phyloP scores from a whole-genome alignment of 2,797 vertebrate species.

The Lateolabrax maculatus region DNA sequence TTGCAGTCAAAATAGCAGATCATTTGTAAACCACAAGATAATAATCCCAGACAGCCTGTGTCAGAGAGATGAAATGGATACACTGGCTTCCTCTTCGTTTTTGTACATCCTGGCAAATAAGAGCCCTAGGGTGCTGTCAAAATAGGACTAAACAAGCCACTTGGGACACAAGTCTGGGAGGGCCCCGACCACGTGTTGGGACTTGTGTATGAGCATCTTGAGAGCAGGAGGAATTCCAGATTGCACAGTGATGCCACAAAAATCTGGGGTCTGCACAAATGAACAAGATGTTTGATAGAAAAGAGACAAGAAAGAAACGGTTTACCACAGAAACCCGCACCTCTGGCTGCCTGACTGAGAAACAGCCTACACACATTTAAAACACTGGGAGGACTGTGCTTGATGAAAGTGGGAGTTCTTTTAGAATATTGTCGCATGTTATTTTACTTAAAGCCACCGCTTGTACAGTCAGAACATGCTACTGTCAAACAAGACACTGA shows the following conservation, averaged over 20 bases:
- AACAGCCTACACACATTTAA: constrained; percentile 26
- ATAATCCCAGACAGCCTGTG: constrained; percentile 56
- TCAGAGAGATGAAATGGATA: constrained; percentile 66
- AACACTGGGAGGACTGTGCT: constrained; percentile 29
- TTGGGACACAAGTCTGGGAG: constrained; percentile 53
- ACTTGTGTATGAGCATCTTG: constrained; percentile 61
- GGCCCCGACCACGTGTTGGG: constrained; percentile 68
- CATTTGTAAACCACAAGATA: constrained; percentile 69
- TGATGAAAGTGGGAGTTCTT: constrained; percentile 9
- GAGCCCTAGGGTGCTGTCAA: constrained; percentile 70
- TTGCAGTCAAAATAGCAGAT: constrained; percentile 64
- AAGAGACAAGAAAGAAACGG: constrained; percentile 21
- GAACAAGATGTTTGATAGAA: constrained; percentile 48
- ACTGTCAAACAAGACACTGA: neutral
- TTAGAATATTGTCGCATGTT: neutral
- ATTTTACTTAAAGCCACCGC: neutral
- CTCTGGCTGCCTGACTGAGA: constrained; percentile 6
- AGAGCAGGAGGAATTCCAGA: constrained; percentile 64
- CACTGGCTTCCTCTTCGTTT: constrained; percentile 58
- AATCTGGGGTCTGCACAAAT: constrained; percentile 43
- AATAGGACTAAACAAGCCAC: constrained; percentile 73
- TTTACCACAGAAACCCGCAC: constrained; percentile 29
- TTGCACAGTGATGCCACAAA: constrained; percentile 60
- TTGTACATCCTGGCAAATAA: constrained; percentile 66
- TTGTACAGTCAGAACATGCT: neutral